A percentile compares a stretch with the other conserved stretches of the same genome.
phyloP scores from a whole-genome alignment of 2,797 vertebrate genomes.

The Sylvia borin region DNA sequence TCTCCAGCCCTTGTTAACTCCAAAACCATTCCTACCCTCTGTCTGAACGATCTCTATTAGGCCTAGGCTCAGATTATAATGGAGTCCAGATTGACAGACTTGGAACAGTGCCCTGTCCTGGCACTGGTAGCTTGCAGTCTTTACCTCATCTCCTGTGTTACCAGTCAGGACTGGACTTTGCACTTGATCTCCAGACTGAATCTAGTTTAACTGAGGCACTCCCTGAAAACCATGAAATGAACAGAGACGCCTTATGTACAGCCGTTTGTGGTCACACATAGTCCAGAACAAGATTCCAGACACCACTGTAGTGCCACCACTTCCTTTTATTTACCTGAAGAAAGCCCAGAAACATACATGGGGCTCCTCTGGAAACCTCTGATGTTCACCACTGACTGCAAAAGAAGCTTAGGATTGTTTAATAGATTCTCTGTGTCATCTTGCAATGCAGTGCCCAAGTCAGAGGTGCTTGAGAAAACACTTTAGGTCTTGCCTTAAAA shows the following conservation, averaged over 20 bases:
- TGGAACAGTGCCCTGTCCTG: background rate
- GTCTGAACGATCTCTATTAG: background rate
- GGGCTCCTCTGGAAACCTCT: background rate
- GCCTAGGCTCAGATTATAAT: fast-evolving
- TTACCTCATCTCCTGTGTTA: background rate
- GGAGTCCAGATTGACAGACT: background rate
- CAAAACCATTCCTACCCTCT: background rate
- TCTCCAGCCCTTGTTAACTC: background rate
- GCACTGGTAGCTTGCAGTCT: background rate
- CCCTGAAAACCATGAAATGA: background rate
- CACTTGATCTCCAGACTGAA: background rate
- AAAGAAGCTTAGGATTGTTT: background rate
- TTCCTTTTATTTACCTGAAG: background rate
- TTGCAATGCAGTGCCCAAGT: background rate
- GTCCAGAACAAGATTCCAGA: background rate
- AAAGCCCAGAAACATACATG: background rate
- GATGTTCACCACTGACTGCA: background rate
- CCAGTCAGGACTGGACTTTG: background rate
- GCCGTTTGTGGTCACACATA: background rate
- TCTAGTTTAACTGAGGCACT: background rate
- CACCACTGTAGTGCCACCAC: background rate
- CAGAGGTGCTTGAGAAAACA: background rate
- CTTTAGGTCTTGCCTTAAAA: background rate
- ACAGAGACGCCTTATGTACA: background rate
- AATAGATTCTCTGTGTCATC: background rate